phyloP scores from a whole-genome alignment of 2,797 vertebrate genomes.

The Lepus townsendii region DNA sequence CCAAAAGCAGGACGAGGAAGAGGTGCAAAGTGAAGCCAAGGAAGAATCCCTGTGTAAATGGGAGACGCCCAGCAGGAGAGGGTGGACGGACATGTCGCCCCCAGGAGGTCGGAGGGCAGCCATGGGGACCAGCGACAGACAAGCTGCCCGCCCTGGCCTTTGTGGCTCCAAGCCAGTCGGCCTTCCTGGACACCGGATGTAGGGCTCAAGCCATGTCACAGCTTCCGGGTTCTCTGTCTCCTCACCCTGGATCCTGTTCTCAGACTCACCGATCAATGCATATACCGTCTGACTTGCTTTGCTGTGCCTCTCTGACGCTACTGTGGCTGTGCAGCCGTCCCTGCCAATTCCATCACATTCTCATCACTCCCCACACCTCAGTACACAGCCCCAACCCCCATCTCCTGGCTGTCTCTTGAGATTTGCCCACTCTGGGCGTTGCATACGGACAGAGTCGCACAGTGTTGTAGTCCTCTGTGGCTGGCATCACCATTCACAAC shows the following conservation, averaged over 20 bases:
- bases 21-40: background rate
- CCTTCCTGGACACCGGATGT: background rate
- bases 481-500: background rate
- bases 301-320: no score
- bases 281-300: no score
- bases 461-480: background rate
- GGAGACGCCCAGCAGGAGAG: background rate
- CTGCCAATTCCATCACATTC: slow-evolving; percentile 1
- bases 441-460: background rate
- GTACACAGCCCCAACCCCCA: background rate
- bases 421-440: background rate
- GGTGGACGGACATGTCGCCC: background rate
- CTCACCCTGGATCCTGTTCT: background rate
- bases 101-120: background rate
- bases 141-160: slow-evolving; percentile 8
- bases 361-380: background rate
- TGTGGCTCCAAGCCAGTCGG: slow-evolving; percentile 8
- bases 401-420: background rate
- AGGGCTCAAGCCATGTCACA: background rate
- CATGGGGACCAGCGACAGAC: slow-evolving; percentile 48
- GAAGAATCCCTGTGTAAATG: background rate
- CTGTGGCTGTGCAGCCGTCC: background rate
- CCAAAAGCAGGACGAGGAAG: background rate
- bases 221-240: background rate
- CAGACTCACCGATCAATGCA: background rate